Evolutionary conservation across 2,888 invertebrate species (phyloP), one percentile per base, ranked within the genome.

Genomic region (Agrochola circellaris): DNA sequence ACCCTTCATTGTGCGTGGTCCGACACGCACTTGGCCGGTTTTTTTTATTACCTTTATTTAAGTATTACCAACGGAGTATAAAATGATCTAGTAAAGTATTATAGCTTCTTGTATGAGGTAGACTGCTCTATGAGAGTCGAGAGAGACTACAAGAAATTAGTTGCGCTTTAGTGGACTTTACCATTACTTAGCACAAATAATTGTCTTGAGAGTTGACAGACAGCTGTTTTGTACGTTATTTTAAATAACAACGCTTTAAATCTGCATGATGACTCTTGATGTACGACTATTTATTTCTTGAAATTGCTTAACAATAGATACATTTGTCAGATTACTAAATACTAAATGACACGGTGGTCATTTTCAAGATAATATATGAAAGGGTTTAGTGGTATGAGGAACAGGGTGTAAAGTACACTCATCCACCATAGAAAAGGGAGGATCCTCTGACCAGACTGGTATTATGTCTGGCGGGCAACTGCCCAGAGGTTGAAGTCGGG

Each of bases 241-340:
- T 62, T 30, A 56, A 77, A 70, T 38, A 56, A 62, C 79, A 70
- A 64, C 7, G n/a, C 17, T 38, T 17, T 26, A n/a, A 20, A 54
- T 60, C 1, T 20, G 8, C 45, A 45, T 51, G 54, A 15, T n/a
- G 45, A 17, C 54, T 20, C 11, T 2, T 34, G 61, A 62, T 64
- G 20, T 34, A 34, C 51, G n/a, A n/a, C 5, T n/a, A 30, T 79
- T 69, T 61, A 34, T 68, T 54, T 42, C 9, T n/a, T 74, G 5
- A 15, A 15, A 11, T 54, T 62, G 30, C 0, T 6, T 51, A 34
- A 45, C 26, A 68, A 68, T 62, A 51, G n/a, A 56, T 26, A 17
- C 34, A 34, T 34, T 34, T 45, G 42, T 45, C 51, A 51, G 48
- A 34, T n/a, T 45, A 17, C 8, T 56, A 30, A 6, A 20, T 6